Evolutionary conservation across 2,113 vertebrate species (phyloP).

Genomic region (Nyctibius bracteatus): DNA sequence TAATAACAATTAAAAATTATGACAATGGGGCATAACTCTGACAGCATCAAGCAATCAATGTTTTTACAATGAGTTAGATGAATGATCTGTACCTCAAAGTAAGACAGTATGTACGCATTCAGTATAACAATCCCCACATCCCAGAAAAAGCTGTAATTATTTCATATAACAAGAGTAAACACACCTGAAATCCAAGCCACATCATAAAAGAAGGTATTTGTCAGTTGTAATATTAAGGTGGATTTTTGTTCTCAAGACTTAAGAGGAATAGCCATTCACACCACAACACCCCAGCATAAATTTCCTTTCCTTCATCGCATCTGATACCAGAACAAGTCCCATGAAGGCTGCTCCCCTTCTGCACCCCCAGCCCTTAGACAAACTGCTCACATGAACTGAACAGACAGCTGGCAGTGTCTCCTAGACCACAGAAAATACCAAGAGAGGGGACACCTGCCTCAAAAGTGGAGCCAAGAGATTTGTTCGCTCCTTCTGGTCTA

Average conservation of each 20-base stretch:
- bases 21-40: not conserved
- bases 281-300: not conserved
- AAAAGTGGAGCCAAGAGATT: conserved; percentile 55
- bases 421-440: conserved; percentile 51
- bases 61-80: not conserved
- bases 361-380: not conserved
- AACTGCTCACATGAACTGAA: not conserved
- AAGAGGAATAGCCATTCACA: not conserved
- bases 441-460: conserved; percentile 60
- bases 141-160: not conserved
- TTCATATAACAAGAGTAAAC: not conserved
- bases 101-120: not conserved
- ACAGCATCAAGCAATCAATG: not conserved
- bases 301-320: not conserved
- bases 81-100: not conserved
- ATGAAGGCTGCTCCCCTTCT: not conserved
- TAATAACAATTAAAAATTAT: not conserved
- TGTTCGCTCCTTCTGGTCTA: conserved; percentile 57
- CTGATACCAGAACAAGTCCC: not conserved
- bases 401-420: conserved; percentile 38
- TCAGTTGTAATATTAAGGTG: not conserved
- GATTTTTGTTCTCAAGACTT: not conserved
- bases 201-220: not conserved
- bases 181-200: not conserved
- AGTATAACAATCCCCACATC: not conserved